Conservation (phyloP, 2,888 invertebrate genomes). For the Meandrusa payeni region DNA sequence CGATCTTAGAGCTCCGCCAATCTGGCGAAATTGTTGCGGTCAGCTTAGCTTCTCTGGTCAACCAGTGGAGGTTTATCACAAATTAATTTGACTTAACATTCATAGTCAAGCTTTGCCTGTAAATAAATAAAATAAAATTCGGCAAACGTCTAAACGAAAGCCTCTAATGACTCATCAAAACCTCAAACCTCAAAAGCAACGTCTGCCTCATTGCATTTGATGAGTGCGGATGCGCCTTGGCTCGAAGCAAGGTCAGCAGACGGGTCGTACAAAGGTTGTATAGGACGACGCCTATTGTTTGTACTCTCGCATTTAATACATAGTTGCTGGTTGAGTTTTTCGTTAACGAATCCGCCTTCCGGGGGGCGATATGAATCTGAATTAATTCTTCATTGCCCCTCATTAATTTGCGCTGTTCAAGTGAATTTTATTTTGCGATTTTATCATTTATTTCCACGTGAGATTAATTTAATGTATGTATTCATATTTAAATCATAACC, state of each 20-base stretch:
- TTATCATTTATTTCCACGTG: conserved; percentile 8
- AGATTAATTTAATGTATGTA: conserved; percentile 56
- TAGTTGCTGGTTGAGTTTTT: conserved; percentile 13
- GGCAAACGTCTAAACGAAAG: conserved; percentile 38
- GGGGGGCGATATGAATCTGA: conserved; percentile 28
- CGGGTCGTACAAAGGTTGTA: conserved; percentile 62
- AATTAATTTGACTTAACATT: no score
- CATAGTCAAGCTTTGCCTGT: conserved; percentile 20
- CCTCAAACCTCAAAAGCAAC: no score
- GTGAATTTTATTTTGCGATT: conserved; percentile 10
- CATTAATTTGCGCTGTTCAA: conserved; percentile 6
- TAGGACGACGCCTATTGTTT: conserved; percentile 58
- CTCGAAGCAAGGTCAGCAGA: conserved; percentile 54
- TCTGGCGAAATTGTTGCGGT: no score
- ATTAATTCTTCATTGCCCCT: conserved; percentile 25
- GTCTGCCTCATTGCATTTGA: no score
- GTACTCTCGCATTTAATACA: conserved; percentile 29
- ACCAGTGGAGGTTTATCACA: no score
- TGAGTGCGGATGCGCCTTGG: conserved; percentile 71
- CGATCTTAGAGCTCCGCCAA: no score
- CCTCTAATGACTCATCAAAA: conserved; percentile 32
- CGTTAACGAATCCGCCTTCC: conserved; percentile 27
- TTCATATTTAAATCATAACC: conserved; percentile 35
- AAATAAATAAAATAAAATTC: conserved; percentile 22
- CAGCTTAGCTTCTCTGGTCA: no score